Base-by-base conservation (phyloP, 2,797 vertebrate species). In the Cetoscarus ocellatus region DNA sequence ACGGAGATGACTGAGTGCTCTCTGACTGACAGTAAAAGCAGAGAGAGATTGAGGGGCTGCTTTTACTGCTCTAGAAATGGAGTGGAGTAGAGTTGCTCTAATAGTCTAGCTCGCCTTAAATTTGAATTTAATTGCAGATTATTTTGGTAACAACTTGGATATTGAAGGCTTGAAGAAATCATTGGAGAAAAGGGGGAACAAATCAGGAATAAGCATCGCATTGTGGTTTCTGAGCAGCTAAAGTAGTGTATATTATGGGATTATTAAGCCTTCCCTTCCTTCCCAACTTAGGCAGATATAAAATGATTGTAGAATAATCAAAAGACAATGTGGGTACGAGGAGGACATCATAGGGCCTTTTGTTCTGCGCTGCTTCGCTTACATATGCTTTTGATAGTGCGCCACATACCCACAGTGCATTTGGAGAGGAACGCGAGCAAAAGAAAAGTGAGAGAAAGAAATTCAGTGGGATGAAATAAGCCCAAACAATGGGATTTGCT, bases 21-120 rank as follows among this genome's bases (percentile, higher is more conserved):
- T 96, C 96, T 96, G 97, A 97, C 96, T 97, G 97, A 98, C 98
- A 97, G 96, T 98, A 98, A 98, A 97, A 98, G 96, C 97, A 95
- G 95, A 94, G 95, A 95, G 95, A 96, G 96, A 94, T 95, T 95
- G 96, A 96, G 94, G 94, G 94, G 94, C 94, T 93, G 93, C 95
- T 93, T 96, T 97, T 97, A 95, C 93, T n/a, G 95, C 90, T 94
- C 64, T 82, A 94, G 94, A 95, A 96, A 96, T 94, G 89, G 94
- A 96, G 95, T 93, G 93, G 93, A 95, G 94, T 95, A 92, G 93
- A 96, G 95, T 94, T 93, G 93, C 94, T 91, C 93, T 95, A 95
- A 96, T 95, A 93, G 95, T 95, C 95, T 93, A 77, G 92, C 94
- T 96, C 96, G 95, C 95, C 95, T 96, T 94, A 95, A 95, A 97